phyloP scores from a whole-genome alignment of 1,140 invertebrate species.

The Drosophila simulans region DNA sequence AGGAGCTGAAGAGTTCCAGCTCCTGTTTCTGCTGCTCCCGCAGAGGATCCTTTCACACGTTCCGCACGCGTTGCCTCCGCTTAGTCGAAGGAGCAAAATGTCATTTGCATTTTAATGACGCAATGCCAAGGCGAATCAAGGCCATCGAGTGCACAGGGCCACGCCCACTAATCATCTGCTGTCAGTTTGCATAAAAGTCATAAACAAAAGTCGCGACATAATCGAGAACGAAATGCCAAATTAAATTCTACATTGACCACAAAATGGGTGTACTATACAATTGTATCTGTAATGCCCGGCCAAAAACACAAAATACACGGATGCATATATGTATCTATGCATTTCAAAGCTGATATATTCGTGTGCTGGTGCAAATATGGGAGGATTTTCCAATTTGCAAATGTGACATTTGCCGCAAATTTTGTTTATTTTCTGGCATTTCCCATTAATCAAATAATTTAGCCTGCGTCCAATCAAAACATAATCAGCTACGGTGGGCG shows the following conservation, averaged over 20 bases:
- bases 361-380: slow-evolving; percentile 11
- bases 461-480: slow-evolving; percentile 26
- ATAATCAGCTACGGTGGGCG: slow-evolving; percentile 11
- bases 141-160: background rate
- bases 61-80: slow-evolving; percentile 15
- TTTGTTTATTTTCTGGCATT: slow-evolving; percentile 16
- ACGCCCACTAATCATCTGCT: slow-evolving; percentile 26
- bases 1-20: background rate
- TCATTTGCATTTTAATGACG: slow-evolving; percentile 70
- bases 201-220: slow-evolving; percentile 31
- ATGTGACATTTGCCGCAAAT: slow-evolving; percentile 23
- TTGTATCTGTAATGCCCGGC: background rate
- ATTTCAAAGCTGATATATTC: too few relatives aligned
- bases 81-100: slow-evolving; percentile 34
- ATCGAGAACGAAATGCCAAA: slow-evolving; percentile 30
- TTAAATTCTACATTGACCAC: slow-evolving; percentile 43
- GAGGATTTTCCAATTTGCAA: slow-evolving; percentile 38
- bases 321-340: slow-evolving; percentile 1
- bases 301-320: slow-evolving; percentile 1
- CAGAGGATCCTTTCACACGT: slow-evolving; percentile 9
- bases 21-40: too few relatives aligned
- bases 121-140: slow-evolving; percentile 29
- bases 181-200: slow-evolving; percentile 9
- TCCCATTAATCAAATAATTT: slow-evolving; percentile 48
- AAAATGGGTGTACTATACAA: slow-evolving; percentile 11